These are phyloP conservation scores for Megamerina dolium DNA, from an alignment of 2,888 invertebrate species.

Conservation along the genomic window DNA sequence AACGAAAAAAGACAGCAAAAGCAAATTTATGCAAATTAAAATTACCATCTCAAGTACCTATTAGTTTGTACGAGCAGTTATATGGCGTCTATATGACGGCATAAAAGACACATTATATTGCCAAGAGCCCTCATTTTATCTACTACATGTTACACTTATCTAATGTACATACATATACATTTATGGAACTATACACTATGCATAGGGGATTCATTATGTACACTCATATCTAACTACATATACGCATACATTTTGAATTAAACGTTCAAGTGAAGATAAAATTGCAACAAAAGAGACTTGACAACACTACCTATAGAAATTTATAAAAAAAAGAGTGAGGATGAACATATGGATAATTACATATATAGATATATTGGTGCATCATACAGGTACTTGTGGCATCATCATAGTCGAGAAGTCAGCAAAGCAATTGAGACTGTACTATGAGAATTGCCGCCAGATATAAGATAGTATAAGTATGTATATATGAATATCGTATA, in stretches of 20 bases:
- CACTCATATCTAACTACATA: too few relatives aligned
- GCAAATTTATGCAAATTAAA: slow-evolving; percentile 47
- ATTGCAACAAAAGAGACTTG: slow-evolving; percentile 23
- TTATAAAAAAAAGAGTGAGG: background rate
- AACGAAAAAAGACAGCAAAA: slow-evolving; percentile 40
- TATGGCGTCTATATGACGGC: slow-evolving; percentile 20
- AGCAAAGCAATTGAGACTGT: slow-evolving; percentile 36
- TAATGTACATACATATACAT: too few relatives aligned
- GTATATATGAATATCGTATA: too few relatives aligned
- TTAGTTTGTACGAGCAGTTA: too few relatives aligned
- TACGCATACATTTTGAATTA: too few relatives aligned
- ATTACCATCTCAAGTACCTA: slow-evolving; percentile 29
- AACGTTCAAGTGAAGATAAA: slow-evolving; percentile 16
- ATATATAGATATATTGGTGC: too few relatives aligned
- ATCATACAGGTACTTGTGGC: background rate
- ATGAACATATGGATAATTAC: slow-evolving; percentile 1
- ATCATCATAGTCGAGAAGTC: slow-evolving; percentile 32
- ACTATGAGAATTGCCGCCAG: background rate
- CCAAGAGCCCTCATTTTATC: too few relatives aligned
- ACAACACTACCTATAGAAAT: too few relatives aligned
- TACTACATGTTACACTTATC: too few relatives aligned
- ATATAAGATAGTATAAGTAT: too few relatives aligned
- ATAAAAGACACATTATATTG: slow-evolving; percentile 32
- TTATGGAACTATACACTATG: slow-evolving; percentile 27
- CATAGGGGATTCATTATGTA: slow-evolving; percentile 37